phyloP scores from a whole-genome alignment of 2,797 vertebrate genomes.

The Periparus ater region DNA sequence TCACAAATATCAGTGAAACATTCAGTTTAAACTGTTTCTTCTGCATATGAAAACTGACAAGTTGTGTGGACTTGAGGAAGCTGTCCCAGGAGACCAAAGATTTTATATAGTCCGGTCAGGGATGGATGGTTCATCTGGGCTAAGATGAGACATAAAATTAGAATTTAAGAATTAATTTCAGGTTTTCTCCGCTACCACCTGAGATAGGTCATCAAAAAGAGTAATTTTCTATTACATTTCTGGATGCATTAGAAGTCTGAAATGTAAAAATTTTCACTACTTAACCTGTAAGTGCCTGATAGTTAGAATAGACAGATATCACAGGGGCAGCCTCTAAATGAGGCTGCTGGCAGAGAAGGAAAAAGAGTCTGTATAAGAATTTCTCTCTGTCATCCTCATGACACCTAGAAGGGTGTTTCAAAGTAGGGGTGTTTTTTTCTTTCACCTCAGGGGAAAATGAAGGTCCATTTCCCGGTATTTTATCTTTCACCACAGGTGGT shows the following conservation, averaged over 20 bases:
- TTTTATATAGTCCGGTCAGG: neutral
- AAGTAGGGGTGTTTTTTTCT: neutral
- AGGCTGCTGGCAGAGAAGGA: neutral
- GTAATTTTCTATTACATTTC: neutral
- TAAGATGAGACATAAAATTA: neutral
- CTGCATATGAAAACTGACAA: neutral
- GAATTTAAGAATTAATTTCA: constrained; percentile 2
- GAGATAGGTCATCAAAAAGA: neutral
- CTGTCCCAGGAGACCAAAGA: neutral
- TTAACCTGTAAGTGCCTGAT: neutral
- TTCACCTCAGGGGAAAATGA: neutral
- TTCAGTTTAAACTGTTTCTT: neutral
- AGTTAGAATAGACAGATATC: neutral
- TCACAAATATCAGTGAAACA: neutral
- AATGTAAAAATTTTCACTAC: neutral
- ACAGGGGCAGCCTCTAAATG: neutral
- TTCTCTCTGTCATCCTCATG: neutral
- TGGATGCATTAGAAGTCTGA: neutral
- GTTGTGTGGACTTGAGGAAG: neutral
- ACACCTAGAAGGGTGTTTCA: neutral
- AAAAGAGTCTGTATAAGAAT: neutral
- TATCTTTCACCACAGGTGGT: neutral
- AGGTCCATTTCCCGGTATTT: neutral
- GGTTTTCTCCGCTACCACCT: neutral
- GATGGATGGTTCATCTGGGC: neutral